Percentiles rank a stretch among this genome's conserved stretches.
Conservation (phyloP, 1,140 invertebrate species). For the Trachymyrmex septentrionalis region DNA sequence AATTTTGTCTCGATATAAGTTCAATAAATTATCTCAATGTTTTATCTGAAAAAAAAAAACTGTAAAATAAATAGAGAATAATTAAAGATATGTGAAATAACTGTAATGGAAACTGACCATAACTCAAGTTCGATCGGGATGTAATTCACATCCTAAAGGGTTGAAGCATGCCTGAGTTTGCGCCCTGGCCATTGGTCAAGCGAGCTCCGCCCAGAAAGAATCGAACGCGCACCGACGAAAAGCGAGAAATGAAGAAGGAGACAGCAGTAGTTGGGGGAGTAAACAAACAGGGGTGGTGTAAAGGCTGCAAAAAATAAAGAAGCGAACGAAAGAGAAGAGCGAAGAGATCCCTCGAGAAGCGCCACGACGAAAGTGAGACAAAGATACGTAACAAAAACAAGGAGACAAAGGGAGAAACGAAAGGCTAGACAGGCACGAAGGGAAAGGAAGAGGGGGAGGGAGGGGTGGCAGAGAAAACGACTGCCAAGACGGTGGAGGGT, state of each 20-base stretch:
- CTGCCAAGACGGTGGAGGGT: conserved; percentile 40
- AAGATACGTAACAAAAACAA: conserved; percentile 1
- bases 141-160: conserved; percentile 15
- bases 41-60: background rate
- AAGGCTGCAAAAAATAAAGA: conserved; percentile 40
- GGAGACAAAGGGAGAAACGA: conserved; percentile 43
- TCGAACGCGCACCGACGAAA: conserved; percentile 74
- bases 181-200: conserved; percentile 84
- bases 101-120: background rate
- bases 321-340: background rate
- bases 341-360: conserved; percentile 13
- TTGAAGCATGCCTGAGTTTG: conserved; percentile 77
- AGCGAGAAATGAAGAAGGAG: conserved; percentile 36
- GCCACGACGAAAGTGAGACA: conserved; percentile 10
- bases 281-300: conserved; percentile 54
- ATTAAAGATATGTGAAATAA: background rate
- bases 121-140: conserved; percentile 24
- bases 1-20: background rate
- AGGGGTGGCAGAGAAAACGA: conserved; percentile 10
- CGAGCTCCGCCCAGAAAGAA: conserved; percentile 83
- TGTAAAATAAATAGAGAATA: background rate
- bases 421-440: background rate
- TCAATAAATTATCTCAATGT: background rate
- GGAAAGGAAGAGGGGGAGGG: background rate
- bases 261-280: conserved; percentile 13